Evolutionary conservation across 2,888 invertebrate species (phyloP).

Genomic region (Ectobius pallidus): DNA sequence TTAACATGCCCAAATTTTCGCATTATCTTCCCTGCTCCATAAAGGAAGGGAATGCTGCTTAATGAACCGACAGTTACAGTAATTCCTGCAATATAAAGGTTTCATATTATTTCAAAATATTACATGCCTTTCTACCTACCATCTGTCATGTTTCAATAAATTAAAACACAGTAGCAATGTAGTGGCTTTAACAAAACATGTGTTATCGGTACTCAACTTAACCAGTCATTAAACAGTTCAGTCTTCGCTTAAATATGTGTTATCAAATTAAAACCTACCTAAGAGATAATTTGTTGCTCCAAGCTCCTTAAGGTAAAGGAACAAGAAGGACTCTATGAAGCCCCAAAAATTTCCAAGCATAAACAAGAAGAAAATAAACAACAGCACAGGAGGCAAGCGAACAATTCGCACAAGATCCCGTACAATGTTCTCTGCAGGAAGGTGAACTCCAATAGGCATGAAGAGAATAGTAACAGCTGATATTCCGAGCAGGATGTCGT

Average conservation of each 20-base stretch:
- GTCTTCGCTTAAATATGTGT: too few species aligned
- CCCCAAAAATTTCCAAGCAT: constrained; percentile 87
- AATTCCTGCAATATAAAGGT: constrained; percentile 61
- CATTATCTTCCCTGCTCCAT: constrained; percentile 83
- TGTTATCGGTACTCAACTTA: too few species aligned
- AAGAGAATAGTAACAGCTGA: constrained; percentile 76
- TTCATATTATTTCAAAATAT: too few species aligned
- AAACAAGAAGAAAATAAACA: constrained; percentile 82
- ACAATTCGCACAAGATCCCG: constrained; percentile 76
- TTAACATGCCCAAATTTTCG: constrained; percentile 81
- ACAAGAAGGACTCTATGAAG: constrained; percentile 87
- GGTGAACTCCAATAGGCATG: constrained; percentile 78
- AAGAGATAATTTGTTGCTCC: constrained; percentile 82
- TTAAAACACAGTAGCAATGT: too few species aligned
- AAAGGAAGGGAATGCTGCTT: constrained; percentile 83
- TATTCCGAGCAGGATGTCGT: constrained; percentile 73
- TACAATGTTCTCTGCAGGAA: constrained; percentile 79
- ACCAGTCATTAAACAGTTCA: too few species aligned
- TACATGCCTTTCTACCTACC: too few species aligned
- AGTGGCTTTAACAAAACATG: too few species aligned
- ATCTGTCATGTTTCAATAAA: too few species aligned
- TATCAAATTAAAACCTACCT: too few species aligned
- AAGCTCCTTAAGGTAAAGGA: constrained; percentile 82
- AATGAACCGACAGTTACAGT: constrained; percentile 85
- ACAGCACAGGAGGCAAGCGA: constrained; percentile 77